Evolutionary conservation across 2,113 vertebrate genomes (phyloP), one percentile per base, ranked within the genome.

Genomic region (Reinhardtius hippoglossoides): DNA sequence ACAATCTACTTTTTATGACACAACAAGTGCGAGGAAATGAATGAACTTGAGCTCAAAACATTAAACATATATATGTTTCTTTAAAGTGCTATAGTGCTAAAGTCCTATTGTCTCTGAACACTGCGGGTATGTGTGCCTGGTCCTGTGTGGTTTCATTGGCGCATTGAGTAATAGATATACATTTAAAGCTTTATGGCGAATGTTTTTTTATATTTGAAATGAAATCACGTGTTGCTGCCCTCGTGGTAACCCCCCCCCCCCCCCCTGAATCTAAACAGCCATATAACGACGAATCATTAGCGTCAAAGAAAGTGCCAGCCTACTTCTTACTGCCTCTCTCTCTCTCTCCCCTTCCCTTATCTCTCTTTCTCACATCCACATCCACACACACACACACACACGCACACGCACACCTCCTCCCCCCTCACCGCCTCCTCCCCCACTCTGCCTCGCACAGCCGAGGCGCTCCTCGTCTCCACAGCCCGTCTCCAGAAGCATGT

Each of bases 401-500:
- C 27, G 1, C 37, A 16, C 71, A n/a, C 61, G 3, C 72, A 7
- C 72, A 14, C 71, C 12, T 13, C 13, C 20, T n/a, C 15, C 50
- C 2, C 63, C 66, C 27, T 31, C 27, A 12, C 57, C 6, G 20
- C 35, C 18, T 27, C 35, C 18, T 24, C 71, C 68, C 80, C 68
- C 83, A 66, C 83, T 78, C 69, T 75, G 78, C 78, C 80, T 71
- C 26, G 44, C 52, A 65, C 85, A 82, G 85, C 79, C 72, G 79
- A 75, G 81, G 85, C 82, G 86, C 87, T 75, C 35, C 56, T 86
- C 73, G 63, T 87, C 81, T 89, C 81, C 84, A 87, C 73, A 82
- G 86, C 87, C 69, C 18, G 13, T 76, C 84, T 91, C 88, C 89
- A 92, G 80, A 73, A 92, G 87, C 93, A 92, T 91, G 93, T 91